A percentile compares a stretch with the other conserved stretches of the same genome.
These are phyloP conservation scores for Bombyx mori DNA, from an alignment of 1,140 invertebrate genomes.

Conservation along the genomic window DNA sequence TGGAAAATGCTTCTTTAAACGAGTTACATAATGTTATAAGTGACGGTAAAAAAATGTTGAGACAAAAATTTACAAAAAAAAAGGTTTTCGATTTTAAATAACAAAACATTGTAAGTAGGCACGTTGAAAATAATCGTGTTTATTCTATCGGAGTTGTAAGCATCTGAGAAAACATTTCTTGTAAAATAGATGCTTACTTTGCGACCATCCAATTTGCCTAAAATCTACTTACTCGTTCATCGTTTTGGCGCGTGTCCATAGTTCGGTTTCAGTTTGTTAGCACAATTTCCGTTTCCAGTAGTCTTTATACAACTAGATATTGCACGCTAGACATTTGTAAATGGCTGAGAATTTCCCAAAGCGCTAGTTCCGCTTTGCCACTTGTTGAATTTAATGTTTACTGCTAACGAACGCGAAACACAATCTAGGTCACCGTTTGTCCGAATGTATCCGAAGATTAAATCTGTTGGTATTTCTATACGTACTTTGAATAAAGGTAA, in stretches of 20 bases:
- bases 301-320: neutral
- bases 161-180: neutral
- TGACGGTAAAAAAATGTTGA: too few species aligned
- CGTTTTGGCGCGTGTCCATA: slow-evolving; percentile 8
- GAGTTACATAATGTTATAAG: too few species aligned
- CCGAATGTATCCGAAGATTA: too few species aligned
- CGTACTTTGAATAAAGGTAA: too few species aligned
- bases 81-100: too few species aligned
- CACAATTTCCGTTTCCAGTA: neutral
- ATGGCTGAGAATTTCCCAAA: neutral
- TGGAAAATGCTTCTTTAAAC: too few species aligned
- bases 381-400: neutral
- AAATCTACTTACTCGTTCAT: slow-evolving; percentile 5
- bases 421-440: slow-evolving; percentile 4
- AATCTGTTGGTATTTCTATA: too few species aligned
- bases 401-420: neutral
- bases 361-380: neutral
- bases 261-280: slow-evolving; percentile 1
- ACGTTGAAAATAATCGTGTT: neutral
- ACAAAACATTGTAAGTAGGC: neutral
- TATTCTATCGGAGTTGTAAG: neutral
- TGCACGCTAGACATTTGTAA: neutral
- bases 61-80: too few species aligned
- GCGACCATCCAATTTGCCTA: slow-evolving; percentile 10
- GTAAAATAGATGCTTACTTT: slow-evolving; percentile 3